Conservation (phyloP, 2,113 vertebrate species). For the Acanthisitta chloris region DNA sequence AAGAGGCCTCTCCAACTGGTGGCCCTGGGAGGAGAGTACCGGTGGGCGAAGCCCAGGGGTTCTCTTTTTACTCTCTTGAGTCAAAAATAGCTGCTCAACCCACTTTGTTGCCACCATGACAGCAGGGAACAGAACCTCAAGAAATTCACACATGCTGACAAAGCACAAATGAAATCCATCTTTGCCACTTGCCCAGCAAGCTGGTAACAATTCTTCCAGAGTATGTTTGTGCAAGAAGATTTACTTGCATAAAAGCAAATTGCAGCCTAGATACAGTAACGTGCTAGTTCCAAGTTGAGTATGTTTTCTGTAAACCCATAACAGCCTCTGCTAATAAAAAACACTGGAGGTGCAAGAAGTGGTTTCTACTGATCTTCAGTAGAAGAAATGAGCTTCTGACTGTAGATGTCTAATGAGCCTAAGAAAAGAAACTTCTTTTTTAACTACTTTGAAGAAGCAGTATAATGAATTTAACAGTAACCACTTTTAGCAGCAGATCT, state of each 20-base stretch:
- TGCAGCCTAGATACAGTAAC: background rate
- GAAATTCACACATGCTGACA: background rate
- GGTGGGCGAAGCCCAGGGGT: background rate
- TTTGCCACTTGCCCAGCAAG: background rate
- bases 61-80: background rate
- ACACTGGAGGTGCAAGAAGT: background rate
- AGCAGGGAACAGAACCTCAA: rapidly evolving
- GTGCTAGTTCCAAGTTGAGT: background rate
- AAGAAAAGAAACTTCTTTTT: background rate
- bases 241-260: background rate
- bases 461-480: background rate
- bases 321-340: background rate
- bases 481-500: background rate
- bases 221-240: background rate
- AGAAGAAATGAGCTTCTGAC: background rate
- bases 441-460: background rate
- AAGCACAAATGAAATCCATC: background rate
- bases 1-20: background rate
- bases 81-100: rapidly evolving
- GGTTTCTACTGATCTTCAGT: background rate
- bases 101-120: background rate
- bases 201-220: background rate
- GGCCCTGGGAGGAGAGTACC: rapidly evolving
- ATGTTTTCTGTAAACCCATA: background rate
- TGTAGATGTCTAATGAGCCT: background rate